Base-by-base conservation (phyloP, 2,888 invertebrate species). In the Argyresthia albistria region DNA sequence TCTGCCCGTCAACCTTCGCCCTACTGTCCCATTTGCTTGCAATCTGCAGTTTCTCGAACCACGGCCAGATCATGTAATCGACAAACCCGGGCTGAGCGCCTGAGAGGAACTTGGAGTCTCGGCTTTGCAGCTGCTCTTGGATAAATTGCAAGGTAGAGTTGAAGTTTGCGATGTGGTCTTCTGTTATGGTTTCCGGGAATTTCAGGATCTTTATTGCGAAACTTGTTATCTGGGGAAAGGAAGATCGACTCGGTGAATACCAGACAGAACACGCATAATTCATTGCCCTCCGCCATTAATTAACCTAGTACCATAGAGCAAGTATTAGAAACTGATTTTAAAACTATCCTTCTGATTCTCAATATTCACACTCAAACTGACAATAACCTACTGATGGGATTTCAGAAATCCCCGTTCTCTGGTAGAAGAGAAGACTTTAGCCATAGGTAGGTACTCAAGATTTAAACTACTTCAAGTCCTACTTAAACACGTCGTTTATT, bases 51-150 rank as follows among this genome's bases (percentile, higher is more conserved):
- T 93, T 84, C 73, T 95, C 95, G 61, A 93, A 92, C 94, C 94
- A 95, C 0, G 95, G 95, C 95, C 95, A 95, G 60, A 94, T 93
- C 93, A 95, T 94, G 61, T 93, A 93, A 69, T 95, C 95, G 12
- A 92, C 79, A 89, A 91, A 94, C 9, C 94, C 94, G 0, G 95
- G 94, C 55, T 90, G 89, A 4, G 66, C 76, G 0, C 94, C 94
- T 48, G 66, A 74, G 57, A 93, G 90, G 66, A 90, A 95, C 36
- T 81, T 80, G 0, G 90, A 89, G 8, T 88, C 90, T 51, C 94
- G 88, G 37, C 77, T 78, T 11, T 65, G 69, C 0, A 95, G 69
- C 67, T 93, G 92, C 4, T 78, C 78, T 66, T 95, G 92, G 54
- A 93, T 90, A 16, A 89, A 73, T 54, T 89, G 88, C 43, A 95